Evolutionary conservation across 2,888 invertebrate species (phyloP).

Genomic region (Orchesella flavescens): DNA sequence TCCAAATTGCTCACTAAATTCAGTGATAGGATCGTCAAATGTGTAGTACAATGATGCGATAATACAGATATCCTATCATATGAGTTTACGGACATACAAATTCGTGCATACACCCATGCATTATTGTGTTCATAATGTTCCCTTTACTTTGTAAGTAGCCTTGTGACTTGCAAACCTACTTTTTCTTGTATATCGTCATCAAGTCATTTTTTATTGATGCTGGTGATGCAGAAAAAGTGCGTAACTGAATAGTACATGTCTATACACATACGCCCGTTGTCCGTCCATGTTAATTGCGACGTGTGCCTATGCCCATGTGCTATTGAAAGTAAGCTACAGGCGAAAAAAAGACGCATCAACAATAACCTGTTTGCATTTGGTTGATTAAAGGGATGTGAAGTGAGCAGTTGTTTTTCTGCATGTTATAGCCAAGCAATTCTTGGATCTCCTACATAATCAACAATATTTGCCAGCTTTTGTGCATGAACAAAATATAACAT

Average conservation of each 20-base stretch:
- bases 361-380: slow-evolving; percentile 25
- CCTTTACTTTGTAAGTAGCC: slow-evolving; percentile 21
- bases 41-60: background rate
- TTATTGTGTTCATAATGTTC: slow-evolving; percentile 1
- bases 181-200: slow-evolving; percentile 37
- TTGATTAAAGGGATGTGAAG: slow-evolving; percentile 6
- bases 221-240: slow-evolving; percentile 8
- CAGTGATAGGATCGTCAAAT: background rate
- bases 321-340: slow-evolving; percentile 29
- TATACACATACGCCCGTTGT: background rate
- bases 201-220: slow-evolving; percentile 18
- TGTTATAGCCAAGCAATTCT: background rate
- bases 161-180: slow-evolving; percentile 59
- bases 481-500: too few species aligned
- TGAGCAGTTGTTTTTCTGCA: background rate
- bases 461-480: too few species aligned
- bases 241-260: background rate
- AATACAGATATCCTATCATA: slow-evolving; percentile 8
- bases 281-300: background rate
- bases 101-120: slow-evolving; percentile 10
- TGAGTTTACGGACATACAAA: slow-evolving; percentile 25
- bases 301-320: slow-evolving; percentile 1
- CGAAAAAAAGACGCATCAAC: background rate
- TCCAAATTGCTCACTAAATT: slow-evolving; percentile 33
- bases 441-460: too few species aligned